These are phyloP conservation scores for Drosophila paracracens DNA, from an alignment of 2,888 invertebrate genomes.

Conservation along the genomic window DNA sequence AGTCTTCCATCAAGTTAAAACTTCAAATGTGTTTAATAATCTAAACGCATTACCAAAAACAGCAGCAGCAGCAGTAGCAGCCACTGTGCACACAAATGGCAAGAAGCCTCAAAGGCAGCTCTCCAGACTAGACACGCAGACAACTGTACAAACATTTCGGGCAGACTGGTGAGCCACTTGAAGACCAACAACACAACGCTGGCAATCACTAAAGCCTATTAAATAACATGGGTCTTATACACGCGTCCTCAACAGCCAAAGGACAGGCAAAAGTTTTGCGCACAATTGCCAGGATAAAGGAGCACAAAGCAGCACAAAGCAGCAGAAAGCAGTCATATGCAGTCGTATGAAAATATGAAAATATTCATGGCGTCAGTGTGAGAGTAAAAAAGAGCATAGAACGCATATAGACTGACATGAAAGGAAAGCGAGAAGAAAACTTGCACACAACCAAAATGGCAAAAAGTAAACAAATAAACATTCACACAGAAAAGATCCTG, in stretches of 20 bases:
- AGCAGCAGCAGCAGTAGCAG: slow-evolving; percentile 28
- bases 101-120: slow-evolving; percentile 45
- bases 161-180: slow-evolving; percentile 34
- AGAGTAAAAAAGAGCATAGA: slow-evolving; percentile 25
- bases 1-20: slow-evolving; percentile 21
- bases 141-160: slow-evolving; percentile 42
- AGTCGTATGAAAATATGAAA: slow-evolving; percentile 60
- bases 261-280: slow-evolving; percentile 57
- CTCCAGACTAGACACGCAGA: slow-evolving; percentile 35
- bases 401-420: slow-evolving; percentile 25
- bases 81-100: slow-evolving; percentile 52
- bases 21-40: slow-evolving; percentile 76
- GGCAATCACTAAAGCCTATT: slow-evolving; percentile 73
- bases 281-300: slow-evolving; percentile 73
- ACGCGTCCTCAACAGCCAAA: slow-evolving; percentile 57
- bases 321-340: slow-evolving; percentile 47
- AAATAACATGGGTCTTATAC: slow-evolving; percentile 74
- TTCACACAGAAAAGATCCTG: slow-evolving; percentile 41
- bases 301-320: slow-evolving; percentile 18
- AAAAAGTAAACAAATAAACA: slow-evolving; percentile 79
- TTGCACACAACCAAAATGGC: slow-evolving; percentile 70
- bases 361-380: slow-evolving; percentile 63
- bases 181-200: slow-evolving; percentile 12
- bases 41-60: slow-evolving; percentile 71
- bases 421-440: slow-evolving; percentile 55